Evolutionary conservation across 1,140 invertebrate species (phyloP), one percentile per base, ranked within the genome.

Genomic region (Acromyrmex echinatior): DNA sequence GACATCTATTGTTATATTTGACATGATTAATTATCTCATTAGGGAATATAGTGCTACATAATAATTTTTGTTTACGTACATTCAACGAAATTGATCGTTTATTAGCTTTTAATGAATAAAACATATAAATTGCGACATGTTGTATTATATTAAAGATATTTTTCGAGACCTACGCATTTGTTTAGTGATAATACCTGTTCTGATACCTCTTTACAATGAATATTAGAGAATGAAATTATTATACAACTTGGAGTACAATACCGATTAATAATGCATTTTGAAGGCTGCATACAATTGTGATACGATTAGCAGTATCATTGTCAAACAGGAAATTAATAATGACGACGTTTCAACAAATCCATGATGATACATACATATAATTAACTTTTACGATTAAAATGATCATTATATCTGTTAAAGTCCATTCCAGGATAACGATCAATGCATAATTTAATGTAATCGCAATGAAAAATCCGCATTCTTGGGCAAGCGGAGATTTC

Each of bases 21-120:
- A 84, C 56, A 21, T 84, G 80, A 84, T 84, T 84, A 84, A 84
- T 84, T 76, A 84, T 84, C 56, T 84, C 80, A 63, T 74, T 45
- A 74, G 35, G 25, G 56, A 35, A 65, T 53, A 25, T 62, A 49
- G 14, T 16, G 39, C 35, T 76, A 18, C 21, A 76, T 35, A 62
- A 84, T 35, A 18, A 84, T 84, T 76, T 84, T 63, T 84, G 45
- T 62, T 82, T 74, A 62, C 35, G 39, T 60, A 74, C 21, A 62
- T 35, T 31, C 25, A 74, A 49, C 56, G 5, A 74, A 74, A 63
- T 31, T 74, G 80, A 35, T 84, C 63, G 56, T 82, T 73, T 70
- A 45, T 35, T 76, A 76, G 12, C 28, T 9, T 14, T 62, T 58
- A 21, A 62, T 18, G 45, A 74, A 62, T 58, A 45, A 6, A 35